A percentile compares a stretch with the other conserved stretches of the same genome.
phyloP scores from a whole-genome alignment of 2,113 vertebrate genomes.

The Fregetta grallaria region DNA sequence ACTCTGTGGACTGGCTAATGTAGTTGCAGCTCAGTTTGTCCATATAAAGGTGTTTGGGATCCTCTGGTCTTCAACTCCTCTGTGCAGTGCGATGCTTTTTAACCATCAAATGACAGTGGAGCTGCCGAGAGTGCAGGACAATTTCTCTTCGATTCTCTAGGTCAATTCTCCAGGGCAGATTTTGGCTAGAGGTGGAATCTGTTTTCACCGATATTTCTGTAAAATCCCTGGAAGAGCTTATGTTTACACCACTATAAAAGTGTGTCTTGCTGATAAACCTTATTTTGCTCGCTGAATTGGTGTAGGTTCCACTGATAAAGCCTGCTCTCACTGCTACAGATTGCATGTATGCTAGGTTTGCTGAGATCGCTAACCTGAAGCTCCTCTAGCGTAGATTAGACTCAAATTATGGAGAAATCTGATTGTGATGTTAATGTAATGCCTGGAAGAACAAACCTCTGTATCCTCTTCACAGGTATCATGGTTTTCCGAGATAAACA shows the following conservation, averaged over 20 bases:
- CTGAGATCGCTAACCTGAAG: not conserved
- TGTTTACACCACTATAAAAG: not conserved
- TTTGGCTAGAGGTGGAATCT: not conserved
- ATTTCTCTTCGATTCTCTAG: not conserved
- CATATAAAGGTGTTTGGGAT: not conserved
- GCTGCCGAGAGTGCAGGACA: not conserved
- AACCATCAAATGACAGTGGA: not conserved
- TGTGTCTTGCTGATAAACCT: not conserved
- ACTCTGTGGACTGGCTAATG: not conserved
- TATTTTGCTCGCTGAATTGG: not conserved
- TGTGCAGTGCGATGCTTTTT: accelerated
- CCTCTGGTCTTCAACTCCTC: not conserved
- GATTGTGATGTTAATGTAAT: not conserved
- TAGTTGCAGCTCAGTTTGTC: not conserved
- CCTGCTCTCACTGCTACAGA: not conserved
- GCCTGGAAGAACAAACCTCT: not conserved
- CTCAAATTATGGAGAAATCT: not conserved
- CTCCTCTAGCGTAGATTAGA: not conserved
- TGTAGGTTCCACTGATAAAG: not conserved
- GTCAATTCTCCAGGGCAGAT: not conserved
- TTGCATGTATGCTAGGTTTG: not conserved
- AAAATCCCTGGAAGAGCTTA: not conserved
- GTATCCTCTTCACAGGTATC: not conserved
- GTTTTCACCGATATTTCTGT: not conserved
- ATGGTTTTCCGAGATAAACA: not conserved